phyloP scores from a whole-genome alignment of 2,113 vertebrate species.

The Planiliza haematocheilus region DNA sequence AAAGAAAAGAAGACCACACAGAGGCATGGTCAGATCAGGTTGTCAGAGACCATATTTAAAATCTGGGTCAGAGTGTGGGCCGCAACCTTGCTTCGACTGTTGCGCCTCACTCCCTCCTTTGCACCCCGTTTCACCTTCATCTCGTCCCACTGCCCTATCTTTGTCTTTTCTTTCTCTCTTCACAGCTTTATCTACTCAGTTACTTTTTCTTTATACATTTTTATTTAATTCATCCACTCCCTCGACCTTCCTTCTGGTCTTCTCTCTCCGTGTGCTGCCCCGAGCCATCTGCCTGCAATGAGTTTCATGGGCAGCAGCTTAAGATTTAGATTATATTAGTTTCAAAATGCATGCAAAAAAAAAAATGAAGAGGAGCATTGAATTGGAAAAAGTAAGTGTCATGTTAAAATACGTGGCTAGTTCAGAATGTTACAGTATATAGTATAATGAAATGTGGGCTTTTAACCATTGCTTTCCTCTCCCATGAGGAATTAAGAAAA shows the following conservation, averaged over 20 bases:
- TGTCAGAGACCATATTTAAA: conserved; percentile 72
- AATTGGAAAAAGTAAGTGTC: conserved; percentile 1
- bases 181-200: conserved; percentile 14
- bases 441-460: background rate
- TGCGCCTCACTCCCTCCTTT: conserved; percentile 20
- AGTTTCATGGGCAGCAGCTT: conserved; percentile 17
- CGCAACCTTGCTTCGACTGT: conserved; percentile 41
- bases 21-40: conserved; percentile 67
- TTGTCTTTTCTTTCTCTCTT: conserved; percentile 15
- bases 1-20: conserved; percentile 72
- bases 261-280: conserved; percentile 10
- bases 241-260: background rate
- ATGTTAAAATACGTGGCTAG: conserved; percentile 6
- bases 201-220: conserved; percentile 15
- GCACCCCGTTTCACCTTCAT: conserved; percentile 39
- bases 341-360: conserved; percentile 1
- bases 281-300: background rate
- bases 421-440: background rate
- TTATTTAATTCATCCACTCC: conserved; percentile 14
- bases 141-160: conserved; percentile 15
- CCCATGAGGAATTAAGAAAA: conserved; percentile 37
- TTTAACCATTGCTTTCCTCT: conserved; percentile 18
- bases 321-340: conserved; percentile 4
- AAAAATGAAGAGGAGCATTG: background rate
- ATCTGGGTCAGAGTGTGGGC: conserved; percentile 71